Percentiles rank a stretch among this genome's conserved stretches.
Evolutionary conservation across 2,113 vertebrate genomes (phyloP).

Genomic region (Prietella phreatophila): DNA sequence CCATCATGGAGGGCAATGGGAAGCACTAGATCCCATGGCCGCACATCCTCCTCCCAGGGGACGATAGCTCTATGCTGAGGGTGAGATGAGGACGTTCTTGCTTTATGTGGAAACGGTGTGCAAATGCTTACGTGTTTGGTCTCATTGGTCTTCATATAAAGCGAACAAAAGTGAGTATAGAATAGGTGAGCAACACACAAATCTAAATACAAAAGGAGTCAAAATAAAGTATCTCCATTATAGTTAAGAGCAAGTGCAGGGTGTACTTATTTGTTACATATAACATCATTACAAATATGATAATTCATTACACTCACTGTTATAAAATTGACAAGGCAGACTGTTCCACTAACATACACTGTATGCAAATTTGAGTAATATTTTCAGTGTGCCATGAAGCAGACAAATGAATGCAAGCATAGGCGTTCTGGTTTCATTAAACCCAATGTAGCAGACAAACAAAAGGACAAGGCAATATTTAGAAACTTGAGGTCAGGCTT

Average conservation of each 20-base stretch:
- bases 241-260: neutral
- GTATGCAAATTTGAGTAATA: neutral
- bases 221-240: neutral
- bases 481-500: neutral
- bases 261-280: neutral
- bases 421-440: neutral
- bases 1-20: slow-evolving; percentile 69
- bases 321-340: neutral
- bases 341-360: neutral
- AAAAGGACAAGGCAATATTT: neutral
- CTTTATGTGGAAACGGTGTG: neutral
- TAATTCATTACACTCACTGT: neutral
- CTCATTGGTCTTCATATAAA: neutral
- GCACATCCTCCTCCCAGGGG: slow-evolving; percentile 54
- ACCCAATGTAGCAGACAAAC: neutral
- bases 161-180: neutral
- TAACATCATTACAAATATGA: no score
- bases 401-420: neutral
- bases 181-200: neutral
- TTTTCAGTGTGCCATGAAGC: neutral
- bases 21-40: slow-evolving; percentile 64
- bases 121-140: slow-evolving; percentile 1
- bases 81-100: slow-evolving; percentile 46
- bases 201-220: neutral
- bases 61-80: slow-evolving; percentile 35